These are phyloP conservation scores for Sarcophaga subvicina DNA, from an alignment of 2,888 invertebrate species.

Conservation along the genomic window DNA sequence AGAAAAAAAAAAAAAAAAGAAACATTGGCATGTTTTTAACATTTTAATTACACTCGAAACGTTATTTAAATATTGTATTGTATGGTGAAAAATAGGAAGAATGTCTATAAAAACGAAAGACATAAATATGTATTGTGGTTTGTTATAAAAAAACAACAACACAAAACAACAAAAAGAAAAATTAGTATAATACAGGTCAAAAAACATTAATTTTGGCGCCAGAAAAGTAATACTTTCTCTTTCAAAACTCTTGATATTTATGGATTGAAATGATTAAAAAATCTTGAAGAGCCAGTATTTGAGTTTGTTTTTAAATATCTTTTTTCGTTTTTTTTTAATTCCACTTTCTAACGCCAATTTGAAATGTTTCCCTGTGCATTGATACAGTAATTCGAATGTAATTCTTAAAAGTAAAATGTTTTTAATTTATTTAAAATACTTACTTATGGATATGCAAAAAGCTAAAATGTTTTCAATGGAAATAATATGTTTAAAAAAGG, in stretches of 20 bases:
- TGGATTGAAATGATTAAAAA: background rate
- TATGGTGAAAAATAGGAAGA: conserved; percentile 13
- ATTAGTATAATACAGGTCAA: conserved; percentile 50
- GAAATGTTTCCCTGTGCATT: background rate
- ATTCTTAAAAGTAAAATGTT: background rate
- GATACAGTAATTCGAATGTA: background rate
- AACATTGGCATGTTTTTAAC: conserved; percentile 64
- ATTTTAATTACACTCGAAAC: conserved; percentile 59
- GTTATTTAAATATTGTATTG: conserved; percentile 43
- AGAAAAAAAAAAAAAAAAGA: conserved; percentile 6
- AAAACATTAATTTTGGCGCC: conserved; percentile 59
- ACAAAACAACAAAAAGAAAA: conserved; percentile 29
- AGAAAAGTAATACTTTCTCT: conserved; percentile 12
- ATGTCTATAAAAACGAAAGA: conserved; percentile 23
- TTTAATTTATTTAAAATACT: conserved; percentile 27
- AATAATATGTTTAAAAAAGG: conserved; percentile 6
- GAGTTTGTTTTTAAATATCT: background rate
- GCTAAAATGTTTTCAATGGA: conserved; percentile 20
- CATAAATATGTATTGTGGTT: background rate
- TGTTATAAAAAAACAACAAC: background rate
- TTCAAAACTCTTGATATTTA: background rate
- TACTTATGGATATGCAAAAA: conserved; percentile 43
- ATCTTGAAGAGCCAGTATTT: background rate
- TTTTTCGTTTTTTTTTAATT: too few species aligned
- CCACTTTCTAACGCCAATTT: background rate